Percentiles rank a stretch among this genome's conserved stretches.
These are phyloP conservation scores for Poecilia velifera DNA, from an alignment of 2,797 vertebrate species.

Conservation along the genomic window DNA sequence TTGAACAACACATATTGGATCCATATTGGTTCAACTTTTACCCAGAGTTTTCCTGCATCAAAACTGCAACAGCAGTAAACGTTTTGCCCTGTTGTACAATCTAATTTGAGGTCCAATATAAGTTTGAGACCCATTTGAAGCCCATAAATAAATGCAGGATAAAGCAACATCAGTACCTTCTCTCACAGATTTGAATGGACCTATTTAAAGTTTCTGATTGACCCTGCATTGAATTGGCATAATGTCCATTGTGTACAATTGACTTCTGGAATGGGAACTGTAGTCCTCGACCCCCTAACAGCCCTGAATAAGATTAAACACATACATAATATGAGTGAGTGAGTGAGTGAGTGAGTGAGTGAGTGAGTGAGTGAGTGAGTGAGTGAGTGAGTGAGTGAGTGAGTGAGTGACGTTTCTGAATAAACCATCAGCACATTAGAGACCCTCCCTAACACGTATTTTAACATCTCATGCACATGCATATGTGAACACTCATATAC, in stretches of 20 bases:
- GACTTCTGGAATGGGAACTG: background rate
- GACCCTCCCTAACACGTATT: conserved; percentile 50
- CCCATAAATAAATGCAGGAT: background rate
- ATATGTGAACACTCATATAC: conserved; percentile 23
- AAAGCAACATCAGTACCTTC: background rate
- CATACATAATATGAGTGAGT: background rate
- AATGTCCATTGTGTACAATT: background rate
- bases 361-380: background rate
- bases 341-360: background rate
- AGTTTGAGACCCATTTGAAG: background rate
- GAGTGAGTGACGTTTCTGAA: conserved; percentile 51
- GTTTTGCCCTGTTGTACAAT: background rate
- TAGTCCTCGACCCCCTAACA: background rate
- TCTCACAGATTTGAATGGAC: background rate
- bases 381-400: background rate
- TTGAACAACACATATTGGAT: background rate
- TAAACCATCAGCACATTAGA: conserved; percentile 61
- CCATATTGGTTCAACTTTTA: background rate
- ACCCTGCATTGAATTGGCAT: background rate
- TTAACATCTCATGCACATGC: conserved; percentile 41
- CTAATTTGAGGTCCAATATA: background rate
- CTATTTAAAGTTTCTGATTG: background rate
- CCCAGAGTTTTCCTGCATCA: background rate
- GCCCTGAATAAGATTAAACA: background rate
- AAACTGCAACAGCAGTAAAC: background rate